A percentile compares a stretch with the other conserved stretches of the same genome.
Conservation (phyloP, 2,888 invertebrate species). For the Desoria tigrina region DNA sequence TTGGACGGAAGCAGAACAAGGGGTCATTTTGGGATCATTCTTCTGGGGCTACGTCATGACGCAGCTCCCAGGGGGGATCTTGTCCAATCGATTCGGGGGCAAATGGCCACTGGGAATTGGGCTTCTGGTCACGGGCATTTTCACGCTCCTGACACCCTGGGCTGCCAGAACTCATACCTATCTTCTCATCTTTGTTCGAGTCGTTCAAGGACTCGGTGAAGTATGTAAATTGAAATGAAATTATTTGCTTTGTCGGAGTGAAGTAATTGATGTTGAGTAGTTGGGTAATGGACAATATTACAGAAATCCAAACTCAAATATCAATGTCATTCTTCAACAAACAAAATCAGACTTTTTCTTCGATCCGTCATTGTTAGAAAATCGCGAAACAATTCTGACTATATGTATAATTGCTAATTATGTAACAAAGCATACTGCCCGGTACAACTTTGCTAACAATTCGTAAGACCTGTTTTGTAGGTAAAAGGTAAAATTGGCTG, state of each 20-base stretch:
- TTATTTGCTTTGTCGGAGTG: neutral
- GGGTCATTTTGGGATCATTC: constrained; percentile 33
- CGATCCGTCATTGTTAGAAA: too few relatives aligned
- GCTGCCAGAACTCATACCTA: constrained; percentile 57
- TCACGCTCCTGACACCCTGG: constrained; percentile 59
- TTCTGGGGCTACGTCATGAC: constrained; percentile 37
- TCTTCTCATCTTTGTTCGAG: constrained; percentile 57
- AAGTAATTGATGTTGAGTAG: too few relatives aligned
- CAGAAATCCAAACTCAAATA: neutral
- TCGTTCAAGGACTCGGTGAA: constrained; percentile 60
- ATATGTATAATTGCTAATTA: too few relatives aligned
- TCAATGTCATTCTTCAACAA: too few relatives aligned
- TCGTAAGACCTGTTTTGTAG: too few relatives aligned
- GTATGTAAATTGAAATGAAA: constrained; percentile 54
- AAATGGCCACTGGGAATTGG: constrained; percentile 81
- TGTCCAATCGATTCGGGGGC: constrained; percentile 80
- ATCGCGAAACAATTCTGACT: too few relatives aligned
- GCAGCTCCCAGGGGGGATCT: constrained; percentile 68
- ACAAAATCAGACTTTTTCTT: too few relatives aligned
- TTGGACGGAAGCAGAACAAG: constrained; percentile 40
- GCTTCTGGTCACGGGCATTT: constrained; percentile 72
- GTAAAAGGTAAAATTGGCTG: too few relatives aligned
- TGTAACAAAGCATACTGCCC: too few relatives aligned
- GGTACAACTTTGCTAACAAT: too few relatives aligned
- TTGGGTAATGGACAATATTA: too few relatives aligned